Evolutionary conservation across 2,888 invertebrate species (phyloP).

Genomic region (Aporophyla lueneburgensis): DNA sequence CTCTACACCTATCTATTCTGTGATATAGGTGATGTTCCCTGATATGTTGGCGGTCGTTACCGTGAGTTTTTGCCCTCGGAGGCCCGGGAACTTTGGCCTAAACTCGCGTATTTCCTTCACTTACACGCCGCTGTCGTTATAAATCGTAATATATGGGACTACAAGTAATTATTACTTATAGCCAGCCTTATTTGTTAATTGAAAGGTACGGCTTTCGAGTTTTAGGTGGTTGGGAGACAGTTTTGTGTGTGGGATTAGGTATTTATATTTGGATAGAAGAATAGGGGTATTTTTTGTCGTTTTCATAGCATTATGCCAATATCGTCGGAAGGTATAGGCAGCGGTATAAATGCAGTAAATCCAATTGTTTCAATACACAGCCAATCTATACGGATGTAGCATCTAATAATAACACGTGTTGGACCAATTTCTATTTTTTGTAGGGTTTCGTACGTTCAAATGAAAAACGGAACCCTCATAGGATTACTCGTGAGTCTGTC

Average conservation of each 20-base stretch:
- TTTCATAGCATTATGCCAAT: too few species aligned
- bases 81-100: slow-evolving; percentile 59
- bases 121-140: slow-evolving; percentile 63
- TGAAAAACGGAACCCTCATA: too few species aligned
- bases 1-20: neutral
- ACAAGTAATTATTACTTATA: slow-evolving; percentile 68
- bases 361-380: neutral
- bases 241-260: slow-evolving; percentile 28
- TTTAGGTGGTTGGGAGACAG: slow-evolving; percentile 38
- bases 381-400: too few species aligned
- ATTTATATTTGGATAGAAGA: slow-evolving; percentile 8
- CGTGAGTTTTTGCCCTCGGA: slow-evolving; percentile 62
- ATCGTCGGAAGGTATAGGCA: neutral
- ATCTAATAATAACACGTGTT: too few species aligned
- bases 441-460: too few species aligned
- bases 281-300: neutral
- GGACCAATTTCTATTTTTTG: too few species aligned
- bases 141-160: slow-evolving; percentile 67
- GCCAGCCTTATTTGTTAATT: slow-evolving; percentile 63
- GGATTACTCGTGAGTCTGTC: too few species aligned
- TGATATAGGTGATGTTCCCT: slow-evolving; percentile 44
- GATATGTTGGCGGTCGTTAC: slow-evolving; percentile 65
- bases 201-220: slow-evolving; percentile 60
- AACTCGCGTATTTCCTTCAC: slow-evolving; percentile 70
- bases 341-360: neutral